A percentile compares a stretch with the other conserved stretches of the same genome.
Evolutionary conservation across 2,797 vertebrate species (phyloP).

Genomic region (Cynopterus sphinx): DNA sequence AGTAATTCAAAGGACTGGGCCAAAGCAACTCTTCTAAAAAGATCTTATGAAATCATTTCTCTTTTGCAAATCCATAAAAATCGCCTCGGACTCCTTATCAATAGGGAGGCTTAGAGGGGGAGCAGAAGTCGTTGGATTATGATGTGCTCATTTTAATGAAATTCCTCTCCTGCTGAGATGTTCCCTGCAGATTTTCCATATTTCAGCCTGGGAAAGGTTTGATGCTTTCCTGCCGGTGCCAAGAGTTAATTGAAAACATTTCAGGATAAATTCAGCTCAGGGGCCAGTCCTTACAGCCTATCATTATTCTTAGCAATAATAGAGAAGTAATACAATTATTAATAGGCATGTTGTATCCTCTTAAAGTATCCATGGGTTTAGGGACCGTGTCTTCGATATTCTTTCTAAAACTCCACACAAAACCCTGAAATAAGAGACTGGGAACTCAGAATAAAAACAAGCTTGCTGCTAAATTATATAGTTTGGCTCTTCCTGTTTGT

Average conservation of each 20-base stretch:
- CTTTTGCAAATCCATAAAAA: slow-evolving; percentile 88
- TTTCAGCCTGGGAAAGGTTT: slow-evolving; percentile 92
- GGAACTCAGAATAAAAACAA: slow-evolving; percentile 78
- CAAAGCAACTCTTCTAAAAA: slow-evolving; percentile 85
- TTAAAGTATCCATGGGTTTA: slow-evolving; percentile 86
- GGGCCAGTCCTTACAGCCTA: slow-evolving; percentile 86
- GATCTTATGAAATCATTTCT: slow-evolving; percentile 88
- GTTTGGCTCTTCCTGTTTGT: slow-evolving; percentile 72
- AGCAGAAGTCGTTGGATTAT: slow-evolving; percentile 90
- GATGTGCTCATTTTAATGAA: slow-evolving; percentile 90
- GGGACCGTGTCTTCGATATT: slow-evolving; percentile 80
- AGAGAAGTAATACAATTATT: slow-evolving; percentile 87
- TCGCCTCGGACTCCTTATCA: slow-evolving; percentile 85
- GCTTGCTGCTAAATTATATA: slow-evolving; percentile 71
- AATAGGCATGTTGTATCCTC: slow-evolving; percentile 89
- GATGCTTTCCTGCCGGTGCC: slow-evolving; percentile 89
- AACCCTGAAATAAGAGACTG: slow-evolving; percentile 82
- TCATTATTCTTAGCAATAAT: slow-evolving; percentile 89
- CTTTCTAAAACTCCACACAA: slow-evolving; percentile 78
- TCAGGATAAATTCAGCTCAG: slow-evolving; percentile 90
- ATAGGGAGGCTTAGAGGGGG: slow-evolving; percentile 87
- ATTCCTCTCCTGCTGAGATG: slow-evolving; percentile 91
- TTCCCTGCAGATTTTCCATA: slow-evolving; percentile 93
- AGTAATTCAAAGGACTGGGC: slow-evolving; percentile 81
- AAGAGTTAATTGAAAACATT: slow-evolving; percentile 95